These are phyloP conservation scores for Alosa alosa DNA, from an alignment of 2,113 vertebrate genomes.

Conservation along the genomic window DNA sequence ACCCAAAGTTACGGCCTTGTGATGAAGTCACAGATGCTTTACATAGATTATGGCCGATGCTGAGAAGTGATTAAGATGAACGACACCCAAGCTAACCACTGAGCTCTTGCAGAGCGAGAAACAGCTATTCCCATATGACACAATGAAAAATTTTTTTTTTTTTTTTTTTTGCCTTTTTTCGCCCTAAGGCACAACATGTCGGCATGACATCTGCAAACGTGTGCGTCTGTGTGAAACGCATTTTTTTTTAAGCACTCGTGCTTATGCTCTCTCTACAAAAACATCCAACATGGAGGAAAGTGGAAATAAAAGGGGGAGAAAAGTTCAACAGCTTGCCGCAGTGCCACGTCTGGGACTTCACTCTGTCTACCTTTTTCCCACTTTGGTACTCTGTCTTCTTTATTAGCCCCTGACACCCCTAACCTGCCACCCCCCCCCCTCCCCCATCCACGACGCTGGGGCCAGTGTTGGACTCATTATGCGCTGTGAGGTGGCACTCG, in stretches of 20 bases:
- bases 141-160: not conserved
- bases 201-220: not conserved
- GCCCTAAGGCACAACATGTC: not conserved
- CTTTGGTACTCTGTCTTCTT: not conserved
- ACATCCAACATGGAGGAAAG: not conserved
- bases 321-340: not conserved
- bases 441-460: not conserved
- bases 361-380: not conserved
- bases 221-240: not conserved
- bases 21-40: not conserved
- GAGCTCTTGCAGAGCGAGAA: not conserved
- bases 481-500: slow-evolving; percentile 65
- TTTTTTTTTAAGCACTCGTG: not conserved
- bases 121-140: slow-evolving; percentile 10
- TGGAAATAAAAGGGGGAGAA: not conserved
- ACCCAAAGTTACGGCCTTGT: too few relatives aligned
- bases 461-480: slow-evolving; percentile 67
- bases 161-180: not conserved
- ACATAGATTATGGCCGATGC: not conserved
- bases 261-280: not conserved
- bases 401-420: not conserved
- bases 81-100: not conserved
- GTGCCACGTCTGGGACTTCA: slow-evolving; percentile 45
- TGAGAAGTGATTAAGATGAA: not conserved
- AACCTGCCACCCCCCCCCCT: too few relatives aligned